Evolutionary conservation across 1,140 invertebrate genomes (phyloP), one percentile per base, ranked within the genome.

Genomic region (Nasonia longicornis): DNA sequence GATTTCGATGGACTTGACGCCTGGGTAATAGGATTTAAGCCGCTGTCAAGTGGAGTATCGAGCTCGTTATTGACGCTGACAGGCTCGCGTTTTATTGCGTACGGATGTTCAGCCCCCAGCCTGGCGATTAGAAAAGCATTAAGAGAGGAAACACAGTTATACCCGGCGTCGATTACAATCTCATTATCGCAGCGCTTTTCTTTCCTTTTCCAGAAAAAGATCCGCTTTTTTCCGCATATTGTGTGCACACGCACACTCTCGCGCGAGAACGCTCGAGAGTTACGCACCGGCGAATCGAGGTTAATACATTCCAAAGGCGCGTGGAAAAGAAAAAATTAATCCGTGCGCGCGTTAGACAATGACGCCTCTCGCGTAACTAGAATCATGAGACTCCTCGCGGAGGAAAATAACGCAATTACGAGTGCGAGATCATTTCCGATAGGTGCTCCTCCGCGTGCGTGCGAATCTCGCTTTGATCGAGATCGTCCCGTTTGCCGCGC

Each of bases 201-300:
- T 20, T 0, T 26, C 26, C 1, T 64, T 42, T 42, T 64, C 48
- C 20, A 42, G 12, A 52, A 52, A 11, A 3, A 14, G 12, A 52
- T 10, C 6, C 38, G 0, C 38, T 42, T 42, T 42, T 8, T 42
- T 10, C 38, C 10, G 7, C 38, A 2, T 10, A 42, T 42, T 8
- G 35, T 69, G 3, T 35, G 31, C 4, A 35, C 31, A 35, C 31
- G 31, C 4, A 35, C 4, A 35, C 31, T 35, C 31, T 35, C 31
- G 26, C 26, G 1, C 26, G 31, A 35, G 31, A 35, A 69, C n/a
- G 38, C 45, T 22, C 2, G 48, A 14, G 52, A 52, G 75, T 77
- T 77, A 81, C 76, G 70, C 80, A 74, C 38, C 58, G 76, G 12
- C 70, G 76, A 67, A 78, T 82, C 63, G 70, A 71, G 80, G 75